These are phyloP conservation scores for Leptinotarsa texana DNA, from an alignment of 1,140 invertebrate species.

Conservation along the genomic window DNA sequence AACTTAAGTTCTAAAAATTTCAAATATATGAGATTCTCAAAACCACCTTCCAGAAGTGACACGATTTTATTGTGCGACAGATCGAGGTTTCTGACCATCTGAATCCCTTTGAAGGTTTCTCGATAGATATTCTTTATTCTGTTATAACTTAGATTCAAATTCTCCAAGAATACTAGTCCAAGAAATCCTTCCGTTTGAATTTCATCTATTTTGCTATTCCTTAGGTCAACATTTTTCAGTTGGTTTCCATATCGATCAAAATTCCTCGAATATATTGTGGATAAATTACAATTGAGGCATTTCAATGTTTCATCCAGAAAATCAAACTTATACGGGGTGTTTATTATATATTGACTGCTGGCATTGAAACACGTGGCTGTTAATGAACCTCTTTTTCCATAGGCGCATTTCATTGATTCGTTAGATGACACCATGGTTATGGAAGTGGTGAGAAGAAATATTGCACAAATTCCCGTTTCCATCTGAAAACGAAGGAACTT, in stretches of 20 bases:
- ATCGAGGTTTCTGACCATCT: constrained; percentile 45
- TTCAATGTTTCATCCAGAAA: constrained; percentile 50
- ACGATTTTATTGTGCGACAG: constrained; percentile 46
- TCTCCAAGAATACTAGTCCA: constrained; percentile 48
- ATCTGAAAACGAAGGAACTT: constrained; percentile 24
- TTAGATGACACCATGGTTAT: background rate
- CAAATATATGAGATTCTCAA: constrained; percentile 53
- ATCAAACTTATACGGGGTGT: constrained; percentile 50
- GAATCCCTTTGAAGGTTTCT: constrained; percentile 47
- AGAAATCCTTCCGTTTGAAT: constrained; percentile 46
- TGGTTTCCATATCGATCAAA: constrained; percentile 52
- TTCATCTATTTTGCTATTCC: constrained; percentile 39
- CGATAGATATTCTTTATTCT: constrained; percentile 44
- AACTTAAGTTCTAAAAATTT: constrained; percentile 62
- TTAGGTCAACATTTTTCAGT: constrained; percentile 46
- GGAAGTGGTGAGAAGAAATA: background rate
- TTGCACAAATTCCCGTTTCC: constrained; percentile 13
- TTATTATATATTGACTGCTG: constrained; percentile 45
- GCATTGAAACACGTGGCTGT: constrained; percentile 53
- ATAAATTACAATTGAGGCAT: constrained; percentile 50
- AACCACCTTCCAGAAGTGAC: constrained; percentile 42
- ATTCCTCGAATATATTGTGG: constrained; percentile 40
- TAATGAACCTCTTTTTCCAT: constrained; percentile 51
- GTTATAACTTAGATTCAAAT: constrained; percentile 45
- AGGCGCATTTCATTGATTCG: constrained; percentile 47